These are phyloP conservation scores for Xestia ashworthii DNA, from an alignment of 2,888 invertebrate genomes.

Conservation along the genomic window DNA sequence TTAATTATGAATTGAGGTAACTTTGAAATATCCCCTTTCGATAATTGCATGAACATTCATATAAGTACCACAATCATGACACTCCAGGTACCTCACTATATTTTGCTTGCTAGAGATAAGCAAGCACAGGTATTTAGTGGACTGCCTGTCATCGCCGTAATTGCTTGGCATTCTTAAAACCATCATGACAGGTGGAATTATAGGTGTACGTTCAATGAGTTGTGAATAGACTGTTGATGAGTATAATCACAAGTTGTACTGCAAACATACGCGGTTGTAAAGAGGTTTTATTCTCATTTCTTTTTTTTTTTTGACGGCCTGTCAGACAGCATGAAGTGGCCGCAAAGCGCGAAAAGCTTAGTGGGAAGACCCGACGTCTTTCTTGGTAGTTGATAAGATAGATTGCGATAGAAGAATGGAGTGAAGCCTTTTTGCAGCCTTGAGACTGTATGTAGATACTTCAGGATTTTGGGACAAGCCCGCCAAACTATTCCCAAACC, in stretches of 20 bases:
- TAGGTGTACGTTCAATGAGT: constrained; percentile 31
- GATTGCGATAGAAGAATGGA: not conserved
- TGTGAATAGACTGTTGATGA: constrained; percentile 43
- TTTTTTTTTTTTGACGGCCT: not conserved
- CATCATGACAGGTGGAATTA: constrained; percentile 53
- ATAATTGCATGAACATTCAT: not conserved
- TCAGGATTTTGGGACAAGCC: not conserved
- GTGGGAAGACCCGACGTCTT: not conserved
- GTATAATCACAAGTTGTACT: constrained; percentile 31
- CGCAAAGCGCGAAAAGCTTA: not conserved
- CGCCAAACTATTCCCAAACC: too few species aligned
- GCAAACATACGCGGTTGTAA: constrained; percentile 3
- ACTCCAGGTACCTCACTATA: not conserved
- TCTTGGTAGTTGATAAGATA: too few species aligned
- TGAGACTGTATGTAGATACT: not conserved
- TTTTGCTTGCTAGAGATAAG: constrained; percentile 33
- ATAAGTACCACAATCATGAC: not conserved
- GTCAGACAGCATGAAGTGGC: not conserved
- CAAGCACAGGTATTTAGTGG: constrained; percentile 11
- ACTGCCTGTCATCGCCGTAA: constrained; percentile 46
- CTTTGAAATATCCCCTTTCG: not conserved
- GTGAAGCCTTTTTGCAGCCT: not conserved
- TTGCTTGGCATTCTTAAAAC: constrained; percentile 31
- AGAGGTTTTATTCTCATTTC: not conserved
- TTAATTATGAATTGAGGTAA: not conserved